Base-by-base conservation (phyloP, 1,140 invertebrate species). In the Formica exsecta region DNA sequence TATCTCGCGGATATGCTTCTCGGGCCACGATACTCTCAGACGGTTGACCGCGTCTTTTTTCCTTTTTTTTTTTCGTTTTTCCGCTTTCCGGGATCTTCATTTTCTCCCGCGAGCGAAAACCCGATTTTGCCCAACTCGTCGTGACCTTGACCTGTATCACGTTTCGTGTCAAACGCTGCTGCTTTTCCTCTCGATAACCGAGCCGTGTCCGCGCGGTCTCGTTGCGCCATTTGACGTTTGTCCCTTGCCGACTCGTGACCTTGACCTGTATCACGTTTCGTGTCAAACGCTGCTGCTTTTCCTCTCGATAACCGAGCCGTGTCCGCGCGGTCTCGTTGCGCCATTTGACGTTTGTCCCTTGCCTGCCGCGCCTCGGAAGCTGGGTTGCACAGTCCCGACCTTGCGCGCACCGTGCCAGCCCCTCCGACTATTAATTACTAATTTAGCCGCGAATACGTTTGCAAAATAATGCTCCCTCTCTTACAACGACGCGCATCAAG, bases 111-210 rank as follows among this genome's bases (percentile, higher is more conserved):
- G 77, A 57, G 38, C 44, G 36, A 59, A 68, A 44, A 80, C 25
- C 32, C 44, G 41, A 54, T 79, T 79, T 64, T 22, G 16, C 48
- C 48, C 59, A 25, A 76, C 57, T n/a, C n/a, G n/a, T 62, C 57
- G 29, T 25, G 32, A 16, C 77, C 77, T 70, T 70, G 77, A 80
- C 77, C 77, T 32, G 22, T 51, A 29, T 80, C 64, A 54, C 16
- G 13, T 5, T 65, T 3, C 62, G 16, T 68, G 22, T 80, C 64
- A 80, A 80, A 80, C 32, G 36, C 32, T 44, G 9, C 48, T 6
- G 76, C 44, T 79, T 80, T 70, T 70, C 64, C 77, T 80, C 64
- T 80, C 64, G 77, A 80, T 70, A 80, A 70, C 51, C 64, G 65
- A 68, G 32, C 64, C 64, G 3, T 51, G 76, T 80, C 48, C 76